phyloP scores from a whole-genome alignment of 2,113 vertebrate genomes.

The Alligator mississippiensis region DNA sequence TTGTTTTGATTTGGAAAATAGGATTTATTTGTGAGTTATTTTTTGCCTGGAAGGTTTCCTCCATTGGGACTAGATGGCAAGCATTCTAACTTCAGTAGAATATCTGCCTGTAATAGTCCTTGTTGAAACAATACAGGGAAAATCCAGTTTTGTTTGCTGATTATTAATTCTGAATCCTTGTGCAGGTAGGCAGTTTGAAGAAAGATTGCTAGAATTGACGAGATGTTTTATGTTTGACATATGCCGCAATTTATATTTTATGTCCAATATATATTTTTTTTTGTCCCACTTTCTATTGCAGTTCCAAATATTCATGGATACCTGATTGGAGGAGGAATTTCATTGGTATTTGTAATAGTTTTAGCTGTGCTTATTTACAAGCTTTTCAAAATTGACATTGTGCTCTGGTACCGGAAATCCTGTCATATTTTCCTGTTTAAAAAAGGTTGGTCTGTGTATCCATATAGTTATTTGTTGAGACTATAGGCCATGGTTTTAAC shows the following conservation, averaged over 20 bases:
- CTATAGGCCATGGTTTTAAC: not conserved
- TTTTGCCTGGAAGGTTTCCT: not conserved
- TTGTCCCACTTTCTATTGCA: slow-evolving; percentile 56
- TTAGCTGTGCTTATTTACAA: slow-evolving; percentile 77
- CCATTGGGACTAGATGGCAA: not conserved
- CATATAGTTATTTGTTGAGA: not conserved
- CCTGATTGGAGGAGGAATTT: slow-evolving; percentile 75
- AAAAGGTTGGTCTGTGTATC: slow-evolving; percentile 80
- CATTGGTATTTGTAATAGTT: slow-evolving; percentile 74
- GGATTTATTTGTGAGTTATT: not conserved
- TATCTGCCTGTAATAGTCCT: not conserved
- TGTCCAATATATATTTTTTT: not conserved
- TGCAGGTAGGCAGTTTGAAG: not conserved
- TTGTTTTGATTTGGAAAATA: not conserved
- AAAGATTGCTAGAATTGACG: not conserved
- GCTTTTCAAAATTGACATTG: slow-evolving; percentile 90
- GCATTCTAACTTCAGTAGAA: not conserved
- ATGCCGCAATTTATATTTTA: not conserved
- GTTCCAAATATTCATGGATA: slow-evolving; percentile 77
- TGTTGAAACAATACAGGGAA: not conserved
- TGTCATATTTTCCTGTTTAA: slow-evolving; percentile 78
- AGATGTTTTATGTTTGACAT: not conserved
- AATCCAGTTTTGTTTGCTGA: not conserved
- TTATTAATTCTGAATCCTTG: not conserved
- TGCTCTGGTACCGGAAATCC: slow-evolving; percentile 85